Base-by-base conservation (phyloP, 1,140 invertebrate species). In the Brevipalpus yothersi region DNA sequence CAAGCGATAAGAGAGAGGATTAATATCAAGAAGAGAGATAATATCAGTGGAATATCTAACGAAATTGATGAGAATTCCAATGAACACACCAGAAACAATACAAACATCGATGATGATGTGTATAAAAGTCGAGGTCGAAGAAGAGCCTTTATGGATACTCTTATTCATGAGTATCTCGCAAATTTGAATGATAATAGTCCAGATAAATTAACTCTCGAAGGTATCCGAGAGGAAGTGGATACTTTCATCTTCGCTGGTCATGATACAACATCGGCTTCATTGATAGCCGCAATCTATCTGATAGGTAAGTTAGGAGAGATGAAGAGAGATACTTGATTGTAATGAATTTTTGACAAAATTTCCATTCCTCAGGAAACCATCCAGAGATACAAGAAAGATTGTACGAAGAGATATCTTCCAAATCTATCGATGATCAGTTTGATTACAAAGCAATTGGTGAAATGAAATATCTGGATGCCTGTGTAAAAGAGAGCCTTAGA, bases 181-280 rank as follows among this genome's bases (percentile, higher is more conserved):
- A 12, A 5, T 17, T 23, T 65, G 39, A 39, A 65, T 40, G 84
- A 65, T 19, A 49, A 61, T 23, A 67, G 67, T 41, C 64, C 66
- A 47, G 72, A 76, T 58, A 78, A 75, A 8, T 69, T 72, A 12
- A 69, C 72, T 8, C 69, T 84, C 12, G 74, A 77, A 55, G 78
- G 82, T 66, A 82, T 87, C 51, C 73, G 80, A 54, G 83, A 86
- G 68, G 84, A 87, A 73, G 83, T 86, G 17, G 83, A 86, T 65
- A 87, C 84, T 7, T 87, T 88, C 65, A 85, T 79, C 75, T 78
- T 78, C 70, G 77, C 76, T 53, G 64, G 66, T 13, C 66, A 67
- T 56, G 66, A 67, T 56, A 67, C 66, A 11, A 67, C 66, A 2
- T 58, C 64, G 13, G 62, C 61, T 17, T 60, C 65, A 12, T 31